Evolutionary conservation across 2,797 vertebrate species (phyloP), one percentile per base, ranked within the genome.

Genomic region (Eulemur albifrons): DNA sequence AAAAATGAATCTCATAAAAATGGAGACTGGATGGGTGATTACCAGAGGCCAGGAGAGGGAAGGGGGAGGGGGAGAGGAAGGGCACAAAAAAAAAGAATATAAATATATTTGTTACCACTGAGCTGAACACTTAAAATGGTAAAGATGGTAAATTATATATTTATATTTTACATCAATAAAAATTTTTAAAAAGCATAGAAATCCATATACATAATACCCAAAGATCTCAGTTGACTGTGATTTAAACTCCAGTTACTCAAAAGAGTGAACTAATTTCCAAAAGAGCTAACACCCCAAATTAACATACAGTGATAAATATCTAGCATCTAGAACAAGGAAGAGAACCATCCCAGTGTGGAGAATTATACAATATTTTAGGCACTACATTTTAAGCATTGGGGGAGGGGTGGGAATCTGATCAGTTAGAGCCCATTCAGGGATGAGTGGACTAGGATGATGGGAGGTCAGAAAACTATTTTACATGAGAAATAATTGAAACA

Each of bases 241-340:
- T 43, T 80, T 77, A 23, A 77, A 35, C 45, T 86, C 65, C 20
- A 43, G n/a, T 32, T 73, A 70, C 35, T 75, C 48, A 93, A 57
- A 92, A 45, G 35, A 54, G n/a, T 93, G 25, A 63, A 67, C 30
- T 79, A 77, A 94, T 93, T 97, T 85, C 79, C 63, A 63, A 65
- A 81, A 40, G 1, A 77, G 9, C 32, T 93, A 88, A 84, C 7
- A 59, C 5, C 65, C 61, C 92, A 90, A 91, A 92, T 88, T 79
- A 75, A 75, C 40, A 30, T 88, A 50, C 6, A 43, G 17, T 83
- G 59, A 83, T 75, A 95, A 97, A 82, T 23, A 93, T 32, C 48
- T 69, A 94, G 27, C 11, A 94, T 61, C 30, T 57, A 90, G 18
- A 90, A 70, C n/a, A 76, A 70, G 23, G 12, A 9, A 76, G 20